Percentiles rank a stretch among this genome's conserved stretches.
Evolutionary conservation across 2,888 invertebrate genomes (phyloP).

Genomic region (Dicyrtoma fusca): DNA sequence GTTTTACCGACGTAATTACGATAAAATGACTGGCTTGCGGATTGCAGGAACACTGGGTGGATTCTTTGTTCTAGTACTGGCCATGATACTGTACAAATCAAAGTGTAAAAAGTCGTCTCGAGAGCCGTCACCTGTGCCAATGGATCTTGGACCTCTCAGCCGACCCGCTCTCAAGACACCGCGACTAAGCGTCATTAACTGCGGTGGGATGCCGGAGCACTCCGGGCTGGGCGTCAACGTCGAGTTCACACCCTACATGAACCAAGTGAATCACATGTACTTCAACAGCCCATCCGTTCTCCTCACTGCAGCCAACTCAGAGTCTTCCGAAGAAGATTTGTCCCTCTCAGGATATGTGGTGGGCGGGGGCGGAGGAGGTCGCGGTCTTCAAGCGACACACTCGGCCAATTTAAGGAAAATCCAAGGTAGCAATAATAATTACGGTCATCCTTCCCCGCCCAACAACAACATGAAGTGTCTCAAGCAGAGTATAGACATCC

Average conservation of each 20-base stretch:
- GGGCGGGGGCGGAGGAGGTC: slow-evolving; percentile 4
- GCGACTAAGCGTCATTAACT: neutral
- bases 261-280: slow-evolving; percentile 41
- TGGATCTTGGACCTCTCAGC: slow-evolving; percentile 29
- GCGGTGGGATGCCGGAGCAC: neutral
- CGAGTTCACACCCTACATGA: slow-evolving; percentile 40
- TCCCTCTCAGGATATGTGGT: slow-evolving; percentile 15
- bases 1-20: slow-evolving; percentile 87
- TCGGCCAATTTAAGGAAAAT: no score
- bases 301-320: slow-evolving; percentile 39
- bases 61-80: slow-evolving; percentile 88
- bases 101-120: slow-evolving; percentile 63
- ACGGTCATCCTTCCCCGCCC: neutral
- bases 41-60: slow-evolving; percentile 90
- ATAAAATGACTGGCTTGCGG: slow-evolving; percentile 90
- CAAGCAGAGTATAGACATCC: slow-evolving; percentile 57
- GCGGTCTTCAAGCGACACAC: neutral
- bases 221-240: neutral
- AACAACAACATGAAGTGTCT: slow-evolving; percentile 35
- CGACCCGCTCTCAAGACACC: slow-evolving; percentile 12
- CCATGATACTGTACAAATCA: slow-evolving; percentile 88
- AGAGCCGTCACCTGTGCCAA: slow-evolving; percentile 20
- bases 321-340: slow-evolving; percentile 42
- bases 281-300: slow-evolving; percentile 37
- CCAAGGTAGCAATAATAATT: no score